Evolutionary conservation across 2,113 vertebrate species (phyloP), one percentile per base, ranked within the genome.

Genomic region (Dendrocopos noguchii): DNA sequence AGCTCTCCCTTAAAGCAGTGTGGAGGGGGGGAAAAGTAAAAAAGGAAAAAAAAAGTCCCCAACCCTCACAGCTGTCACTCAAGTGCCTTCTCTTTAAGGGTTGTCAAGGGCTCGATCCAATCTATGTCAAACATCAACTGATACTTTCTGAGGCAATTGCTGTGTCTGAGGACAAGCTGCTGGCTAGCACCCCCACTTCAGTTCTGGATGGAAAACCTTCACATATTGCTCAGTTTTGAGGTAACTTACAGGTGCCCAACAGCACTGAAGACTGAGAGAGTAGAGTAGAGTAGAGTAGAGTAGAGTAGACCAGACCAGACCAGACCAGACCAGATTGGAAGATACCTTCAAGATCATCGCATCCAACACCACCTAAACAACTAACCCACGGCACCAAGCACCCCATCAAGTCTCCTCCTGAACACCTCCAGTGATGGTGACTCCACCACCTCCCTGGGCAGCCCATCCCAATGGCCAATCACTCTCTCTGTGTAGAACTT

Each of bases 101-200:
- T 34, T 56, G 8, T 56, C 47, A 76, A 80, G 84, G 39, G 12
- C 22, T 71, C 42, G 31, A 72, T 88, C 33, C 39, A 71, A 28
- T 34, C 63, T 47, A 36, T 3, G 0, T 50, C 64, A 87, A 70
- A 8, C 59, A 80, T 56, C 84, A 76, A 20, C 46, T 10, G 28
- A 60, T 42, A 55, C 29, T 84, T 84, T 27, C 24, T 75, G 76
- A 52, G 31, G 52, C 33, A 66, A 52, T 42, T 66, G 29, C 70
- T 56, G 63, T 56, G 29, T 71, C 71, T 75, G 63, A 71, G 75
- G 63, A 60, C n/a, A 50, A 25, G 5, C 3, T 55, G 46, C 50
- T 84, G 57, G 28, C 42, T 87, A 80, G 36, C 8, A 0, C 39
- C 1, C 1, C 71, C 1, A 0, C 36, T 79, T 79, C 52, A 7